phyloP scores from a whole-genome alignment of 2,113 vertebrate species.

The Onychostruthus taczanowskii region DNA sequence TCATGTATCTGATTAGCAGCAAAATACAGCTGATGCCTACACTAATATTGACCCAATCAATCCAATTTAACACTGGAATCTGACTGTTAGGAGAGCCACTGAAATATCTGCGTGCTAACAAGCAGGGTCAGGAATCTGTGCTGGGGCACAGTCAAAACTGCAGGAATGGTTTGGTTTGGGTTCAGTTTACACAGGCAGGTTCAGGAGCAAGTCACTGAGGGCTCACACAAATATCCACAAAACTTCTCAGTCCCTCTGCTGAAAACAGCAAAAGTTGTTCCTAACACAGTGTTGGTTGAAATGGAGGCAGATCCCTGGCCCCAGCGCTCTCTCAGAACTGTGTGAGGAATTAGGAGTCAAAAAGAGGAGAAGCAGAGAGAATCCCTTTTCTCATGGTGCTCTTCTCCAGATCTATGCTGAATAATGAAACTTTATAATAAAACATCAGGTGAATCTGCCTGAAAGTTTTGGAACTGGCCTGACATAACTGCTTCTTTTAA shows the following conservation, averaged over 20 bases:
- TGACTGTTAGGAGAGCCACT: not conserved
- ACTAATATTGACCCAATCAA: not conserved
- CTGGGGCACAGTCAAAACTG: not conserved
- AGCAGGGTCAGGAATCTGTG: constrained; percentile 8
- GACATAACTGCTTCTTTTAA: not conserved
- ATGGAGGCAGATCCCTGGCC: constrained; percentile 46
- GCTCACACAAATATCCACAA: not conserved
- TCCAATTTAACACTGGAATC: not conserved
- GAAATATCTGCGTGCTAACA: constrained; percentile 22
- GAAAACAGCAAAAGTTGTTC: not conserved
- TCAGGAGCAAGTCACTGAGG: not conserved
- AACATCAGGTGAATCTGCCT: not conserved
- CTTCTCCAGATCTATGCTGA: not conserved
- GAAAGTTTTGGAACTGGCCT: not conserved
- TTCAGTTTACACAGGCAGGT: not conserved
- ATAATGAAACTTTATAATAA: not conserved
- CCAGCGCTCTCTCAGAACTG: constrained; percentile 10
- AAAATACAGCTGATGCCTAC: constrained; percentile 13
- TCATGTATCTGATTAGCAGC: not conserved
- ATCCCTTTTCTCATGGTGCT: not conserved
- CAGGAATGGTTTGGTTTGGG: not conserved
- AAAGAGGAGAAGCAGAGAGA: not conserved
- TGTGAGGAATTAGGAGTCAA: constrained; percentile 16
- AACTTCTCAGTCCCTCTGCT: not conserved
- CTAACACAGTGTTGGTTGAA: not conserved